These are phyloP conservation scores for Morphnarchus princeps DNA, from an alignment of 2,113 vertebrate species.

Conservation along the genomic window DNA sequence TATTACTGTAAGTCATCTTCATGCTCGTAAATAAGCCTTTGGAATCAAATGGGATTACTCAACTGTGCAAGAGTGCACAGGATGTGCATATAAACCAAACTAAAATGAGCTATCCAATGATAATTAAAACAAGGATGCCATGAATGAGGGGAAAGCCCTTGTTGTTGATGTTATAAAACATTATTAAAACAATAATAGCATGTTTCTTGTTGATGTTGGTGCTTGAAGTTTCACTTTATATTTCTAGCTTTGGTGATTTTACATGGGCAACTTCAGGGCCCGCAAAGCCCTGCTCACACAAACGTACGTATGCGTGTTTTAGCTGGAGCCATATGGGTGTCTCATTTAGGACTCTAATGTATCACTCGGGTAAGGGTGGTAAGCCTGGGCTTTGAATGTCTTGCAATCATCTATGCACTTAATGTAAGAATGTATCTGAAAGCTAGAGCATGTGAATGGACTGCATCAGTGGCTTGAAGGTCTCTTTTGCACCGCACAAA, in stretches of 20 bases:
- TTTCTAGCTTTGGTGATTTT: not conserved
- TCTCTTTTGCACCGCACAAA: not conserved
- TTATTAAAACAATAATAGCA: fast-evolving
- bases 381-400: not conserved
- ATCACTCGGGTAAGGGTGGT: not conserved
- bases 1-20: slow-evolving; percentile 21
- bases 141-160: not conserved
- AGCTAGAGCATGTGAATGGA: not conserved
- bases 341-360: not conserved
- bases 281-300: not conserved
- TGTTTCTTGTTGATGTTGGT: not conserved
- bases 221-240: not conserved
- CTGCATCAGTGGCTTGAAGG: not conserved
- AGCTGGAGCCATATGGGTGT: not conserved
- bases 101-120: not conserved
- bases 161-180: not conserved
- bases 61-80: not conserved
- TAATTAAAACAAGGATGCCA: not conserved
- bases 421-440: not conserved
- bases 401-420: not conserved
- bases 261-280: not conserved
- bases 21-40: not conserved
- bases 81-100: slow-evolving; percentile 14
- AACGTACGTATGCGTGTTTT: not conserved
- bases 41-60: not conserved